Evolutionary conservation across 2,888 invertebrate species (phyloP), one percentile per base, ranked within the genome.

Genomic region (Antheraea assamensis): DNA sequence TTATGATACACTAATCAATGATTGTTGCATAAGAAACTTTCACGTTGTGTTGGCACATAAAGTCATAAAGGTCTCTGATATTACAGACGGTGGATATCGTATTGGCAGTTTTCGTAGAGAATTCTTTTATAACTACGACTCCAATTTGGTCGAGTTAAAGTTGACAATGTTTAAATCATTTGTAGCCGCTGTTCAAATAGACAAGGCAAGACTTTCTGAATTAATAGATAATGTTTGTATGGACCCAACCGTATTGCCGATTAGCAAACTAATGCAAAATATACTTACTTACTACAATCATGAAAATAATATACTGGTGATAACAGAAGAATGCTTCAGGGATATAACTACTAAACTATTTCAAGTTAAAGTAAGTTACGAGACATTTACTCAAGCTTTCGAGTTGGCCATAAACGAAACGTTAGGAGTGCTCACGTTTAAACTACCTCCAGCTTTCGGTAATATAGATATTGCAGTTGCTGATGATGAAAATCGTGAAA

Each of bases 21-120:
- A 73, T 27, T 35, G 30, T 21, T 47, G n/a, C 17, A 47, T 73
- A 47, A 35, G 52, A 13, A 71, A 42, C 5, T 73, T 52, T 42
- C 73, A 73, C 17, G 71, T 73, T 13, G 42, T 73, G 8, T 61
- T 73, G n/a, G 47, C 61, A 19, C 73, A 71, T n/a, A 47, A 64
- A 5, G 73, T 73, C 15, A 15, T 71, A 58, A 71, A 35, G 27
- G 58, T 71, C 2, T 35, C 58, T 58, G 71, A 71, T 10, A 24
- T 71, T 5, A 71, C 24, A 24, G 15, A 27, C 15, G 58, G n/a
- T 13, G 71, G 71, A 24, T 58, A 58, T 31, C 58, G 71, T 15
- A n/a, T 58, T 10, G 71, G 71, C 10, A 31, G 17, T 13, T 71
- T 71, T 15, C 58, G 71, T 5, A 35, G 30, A 3, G 42, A 71